Evolutionary conservation across 2,113 vertebrate genomes (phyloP), one percentile per base, ranked within the genome.

Genomic region (Rhinogobius similis): DNA sequence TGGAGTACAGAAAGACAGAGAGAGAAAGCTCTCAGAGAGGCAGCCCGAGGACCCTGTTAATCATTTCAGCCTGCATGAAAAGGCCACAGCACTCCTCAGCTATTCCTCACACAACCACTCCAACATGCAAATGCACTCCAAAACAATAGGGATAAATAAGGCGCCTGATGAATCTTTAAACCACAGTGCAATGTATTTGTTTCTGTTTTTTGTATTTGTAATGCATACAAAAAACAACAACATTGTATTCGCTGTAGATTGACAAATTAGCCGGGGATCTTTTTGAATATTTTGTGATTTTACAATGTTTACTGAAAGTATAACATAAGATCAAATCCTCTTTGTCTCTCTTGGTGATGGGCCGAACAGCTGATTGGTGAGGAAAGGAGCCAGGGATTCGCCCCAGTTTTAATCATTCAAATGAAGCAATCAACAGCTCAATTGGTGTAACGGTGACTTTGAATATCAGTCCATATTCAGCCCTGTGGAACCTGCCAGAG

Each of bases 401-500:
- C 65, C 64, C 67, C 44, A 65, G 68, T 86, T 86, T 74, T 84
- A 86, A 82, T 89, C 68, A 84, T 89, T 84, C 79, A 75, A 88
- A 84, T 75, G 43, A 87, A 89, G 76, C 76, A 88, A 85, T 88
- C 85, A 84, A 70, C 48, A 14, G 73, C 71, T 83, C 74, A 79
- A 79, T 82, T 88, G 77, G 67, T 80, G 79, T 84, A 82, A 89
- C 78, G 77, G 80, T 85, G 86, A 90, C 84, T 88, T 85, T 85
- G 82, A 73, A 68, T 78, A 27, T 67, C 76, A 79, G 73, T 83
- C 67, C 46, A 61, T 53, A 43, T 70, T 70, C 61, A 21, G 75
- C 65, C 52, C 69, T 32, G 67, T 81, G 73, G 82, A 86, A 83
- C 56, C 67, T 80, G 83, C 79, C 64, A 36, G 62, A 76, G 78